phyloP scores from a whole-genome alignment of 1,140 invertebrate genomes.

The Drosophila orena region DNA sequence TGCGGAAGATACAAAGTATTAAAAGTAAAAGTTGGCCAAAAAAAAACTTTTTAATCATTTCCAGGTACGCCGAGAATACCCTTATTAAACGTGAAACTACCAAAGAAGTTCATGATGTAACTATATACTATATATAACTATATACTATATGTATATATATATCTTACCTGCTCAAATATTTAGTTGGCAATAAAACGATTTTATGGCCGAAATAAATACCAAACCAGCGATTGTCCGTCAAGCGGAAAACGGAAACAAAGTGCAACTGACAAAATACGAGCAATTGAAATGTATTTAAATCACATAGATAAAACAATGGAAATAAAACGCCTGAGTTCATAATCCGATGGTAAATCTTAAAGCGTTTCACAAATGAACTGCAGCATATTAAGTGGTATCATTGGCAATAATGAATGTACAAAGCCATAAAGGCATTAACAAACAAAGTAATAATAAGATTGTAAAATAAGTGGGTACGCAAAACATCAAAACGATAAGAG shows the following conservation, averaged over 20 bases:
- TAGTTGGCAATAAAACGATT: background rate
- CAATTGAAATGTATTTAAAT: conserved; percentile 27
- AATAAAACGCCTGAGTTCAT: background rate
- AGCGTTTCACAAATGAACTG: background rate
- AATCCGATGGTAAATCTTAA: background rate
- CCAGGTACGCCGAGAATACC: background rate
- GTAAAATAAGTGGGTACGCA: background rate
- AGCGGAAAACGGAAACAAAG: conserved; percentile 13
- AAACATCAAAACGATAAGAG: background rate
- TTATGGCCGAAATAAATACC: conserved; percentile 7
- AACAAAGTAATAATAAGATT: background rate
- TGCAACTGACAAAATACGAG: conserved; percentile 5
- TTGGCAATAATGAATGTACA: no score
- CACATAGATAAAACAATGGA: conserved; percentile 18
- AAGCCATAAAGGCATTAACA: no score
- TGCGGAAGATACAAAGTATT: background rate
- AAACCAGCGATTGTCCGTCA: background rate
- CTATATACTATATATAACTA: no score
- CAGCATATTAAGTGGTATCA: background rate
- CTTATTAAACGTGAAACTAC: no score
- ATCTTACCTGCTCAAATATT: background rate
- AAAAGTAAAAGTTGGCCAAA: conserved; percentile 1
- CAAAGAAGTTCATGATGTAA: no score
- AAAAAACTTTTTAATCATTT: conserved; percentile 11
- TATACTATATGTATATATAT: no score